Evolutionary conservation across 2,113 vertebrate genomes (phyloP), one percentile per base, ranked within the genome.

Genomic region (Oxygymnocypris stewartii): DNA sequence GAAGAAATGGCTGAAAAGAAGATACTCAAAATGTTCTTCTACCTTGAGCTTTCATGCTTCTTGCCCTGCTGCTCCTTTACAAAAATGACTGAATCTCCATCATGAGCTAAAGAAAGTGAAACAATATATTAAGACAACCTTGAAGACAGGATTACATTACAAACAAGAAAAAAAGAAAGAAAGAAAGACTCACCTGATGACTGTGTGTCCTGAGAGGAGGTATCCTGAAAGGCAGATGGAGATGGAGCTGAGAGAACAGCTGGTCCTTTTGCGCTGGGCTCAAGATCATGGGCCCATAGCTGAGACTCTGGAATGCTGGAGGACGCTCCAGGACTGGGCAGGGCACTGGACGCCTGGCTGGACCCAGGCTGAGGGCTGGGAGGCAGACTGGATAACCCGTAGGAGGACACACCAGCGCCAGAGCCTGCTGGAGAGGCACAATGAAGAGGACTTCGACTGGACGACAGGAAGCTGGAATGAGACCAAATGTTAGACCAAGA

Each of bases 11-110:
- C 35, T 35, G 28, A 63, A 44, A 35, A 61, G 9, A 82, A 42
- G 71, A 87, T 6, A 25, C 14, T 54, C 4, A 63, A 20, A 28
- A 61, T 47, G 28, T 31, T 83, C 23, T 57, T 93, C 92, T 89
- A 98, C 98, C 97, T 97, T 6, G 95, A 93, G 82, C 57, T 76
- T 28, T 95, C 90, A 13, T 93, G 92, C 23, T 93, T 95, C 92
- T 95, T 95, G 88, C 95, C 92, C 88, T 96, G 96, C 92, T 97
- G 93, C 37, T 97, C 96, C 90, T 96, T 95, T 84, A 99, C 93
- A 92, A 99, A 94, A 93, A 98, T 98, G 87, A 97, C 96, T 6
- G 97, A 98, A 89, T 98, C 96, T 1, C 95, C 95, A 85, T 96
- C 96, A 92, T 94, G 89, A 91, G 87, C 94, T 93, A 86, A n/a